Evolutionary conservation across 2,888 invertebrate species (phyloP).

Genomic region (Cerastoderma edule): DNA sequence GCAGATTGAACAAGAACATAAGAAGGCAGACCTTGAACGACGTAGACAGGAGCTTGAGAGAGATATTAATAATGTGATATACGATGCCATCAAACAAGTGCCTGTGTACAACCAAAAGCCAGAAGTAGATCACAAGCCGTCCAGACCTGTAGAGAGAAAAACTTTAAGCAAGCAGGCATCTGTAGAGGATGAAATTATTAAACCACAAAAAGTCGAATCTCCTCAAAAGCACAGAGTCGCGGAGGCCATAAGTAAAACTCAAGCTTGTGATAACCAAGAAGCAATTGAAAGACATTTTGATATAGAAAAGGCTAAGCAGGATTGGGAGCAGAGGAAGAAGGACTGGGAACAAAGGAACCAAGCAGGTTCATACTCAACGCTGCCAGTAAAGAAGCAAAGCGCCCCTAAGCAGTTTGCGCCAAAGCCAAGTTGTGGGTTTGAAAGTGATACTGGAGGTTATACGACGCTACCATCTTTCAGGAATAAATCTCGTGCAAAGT

Average conservation of each 20-base stretch:
- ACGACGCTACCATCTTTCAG: slow-evolving; percentile 67
- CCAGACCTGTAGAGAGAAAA: not conserved
- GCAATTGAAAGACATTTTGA: slow-evolving; percentile 22
- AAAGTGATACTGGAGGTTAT: slow-evolving; percentile 65
- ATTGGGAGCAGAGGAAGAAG: slow-evolving; percentile 23
- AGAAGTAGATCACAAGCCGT: slow-evolving; percentile 28
- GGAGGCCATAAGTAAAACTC: slow-evolving; percentile 17
- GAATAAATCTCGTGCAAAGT: slow-evolving; percentile 33
- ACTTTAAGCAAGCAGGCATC: slow-evolving; percentile 30
- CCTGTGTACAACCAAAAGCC: slow-evolving; percentile 43
- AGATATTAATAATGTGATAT: slow-evolving; percentile 60
- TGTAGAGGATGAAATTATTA: slow-evolving; percentile 47
- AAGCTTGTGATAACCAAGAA: slow-evolving; percentile 7
- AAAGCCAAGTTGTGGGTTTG: slow-evolving; percentile 27
- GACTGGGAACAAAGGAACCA: slow-evolving; percentile 15
- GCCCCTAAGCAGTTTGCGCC: slow-evolving; percentile 26
- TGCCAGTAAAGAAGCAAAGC: slow-evolving; percentile 61
- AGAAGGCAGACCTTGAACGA: slow-evolving; percentile 50
- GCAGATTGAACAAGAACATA: slow-evolving; percentile 43
- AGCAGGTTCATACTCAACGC: slow-evolving; percentile 66
- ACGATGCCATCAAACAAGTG: slow-evolving; percentile 58
- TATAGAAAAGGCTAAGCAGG: slow-evolving; percentile 19
- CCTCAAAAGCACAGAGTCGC: slow-evolving; percentile 37
- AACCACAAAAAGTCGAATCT: slow-evolving; percentile 41
- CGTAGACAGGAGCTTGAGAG: slow-evolving; percentile 53